A percentile compares a stretch with the other conserved stretches of the same genome.
Evolutionary conservation across 2,888 invertebrate genomes (phyloP).

Genomic region (Lasioglossum figueresi): DNA sequence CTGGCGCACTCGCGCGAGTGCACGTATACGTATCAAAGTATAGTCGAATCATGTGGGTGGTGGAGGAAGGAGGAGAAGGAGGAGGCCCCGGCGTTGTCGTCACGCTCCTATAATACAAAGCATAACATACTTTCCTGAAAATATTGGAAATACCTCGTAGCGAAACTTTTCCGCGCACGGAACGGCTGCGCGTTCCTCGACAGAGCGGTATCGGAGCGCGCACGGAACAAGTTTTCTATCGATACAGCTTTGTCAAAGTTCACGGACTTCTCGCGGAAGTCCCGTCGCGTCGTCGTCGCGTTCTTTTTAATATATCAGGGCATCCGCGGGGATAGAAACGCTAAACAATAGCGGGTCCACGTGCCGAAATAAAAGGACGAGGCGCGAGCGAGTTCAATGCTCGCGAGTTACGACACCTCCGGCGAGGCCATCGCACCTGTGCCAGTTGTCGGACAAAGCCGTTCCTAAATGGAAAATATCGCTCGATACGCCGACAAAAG

Average conservation of each 20-base stretch:
- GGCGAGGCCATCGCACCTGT: background rate
- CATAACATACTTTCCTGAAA: constrained; percentile 23
- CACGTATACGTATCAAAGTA: background rate
- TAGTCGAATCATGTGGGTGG: background rate
- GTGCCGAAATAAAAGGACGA: background rate
- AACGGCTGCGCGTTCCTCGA: constrained; percentile 21
- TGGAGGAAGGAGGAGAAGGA: background rate
- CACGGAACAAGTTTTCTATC: constrained; percentile 11
- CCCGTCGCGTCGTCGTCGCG: background rate
- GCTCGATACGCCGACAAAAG: background rate
- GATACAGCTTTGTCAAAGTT: constrained; percentile 14
- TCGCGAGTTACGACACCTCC: background rate
- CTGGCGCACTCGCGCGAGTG: background rate
- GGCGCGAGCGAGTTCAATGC: background rate
- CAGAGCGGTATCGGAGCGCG: constrained; percentile 18
- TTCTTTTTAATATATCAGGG: background rate
- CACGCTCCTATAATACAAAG: constrained; percentile 31
- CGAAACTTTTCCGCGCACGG: constrained; percentile 42
- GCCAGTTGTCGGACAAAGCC: constrained; percentile 1
- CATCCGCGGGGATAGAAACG: background rate
- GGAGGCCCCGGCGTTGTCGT: constrained; percentile 6
- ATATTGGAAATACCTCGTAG: constrained; percentile 36
- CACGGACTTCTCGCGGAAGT: background rate
- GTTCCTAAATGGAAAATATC: constrained; percentile 22
- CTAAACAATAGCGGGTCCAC: background rate